These are phyloP conservation scores for Climacteris rufus DNA, from an alignment of 2,113 vertebrate genomes.

Conservation along the genomic window DNA sequence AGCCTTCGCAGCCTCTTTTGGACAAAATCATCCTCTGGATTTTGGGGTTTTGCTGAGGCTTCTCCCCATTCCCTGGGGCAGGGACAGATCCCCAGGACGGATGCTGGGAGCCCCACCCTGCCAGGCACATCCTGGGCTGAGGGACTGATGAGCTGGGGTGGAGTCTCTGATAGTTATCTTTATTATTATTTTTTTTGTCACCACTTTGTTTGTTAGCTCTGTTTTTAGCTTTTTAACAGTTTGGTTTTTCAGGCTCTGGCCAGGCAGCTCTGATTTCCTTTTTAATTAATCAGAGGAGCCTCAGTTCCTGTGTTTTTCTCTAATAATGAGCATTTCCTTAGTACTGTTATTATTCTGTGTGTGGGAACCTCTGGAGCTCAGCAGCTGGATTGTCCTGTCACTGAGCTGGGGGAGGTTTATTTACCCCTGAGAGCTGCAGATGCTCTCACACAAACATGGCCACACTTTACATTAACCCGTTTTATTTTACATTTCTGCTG, in stretches of 20 bases:
- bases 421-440: not conserved
- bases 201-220: not conserved
- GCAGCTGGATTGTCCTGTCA: not conserved
- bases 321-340: not conserved
- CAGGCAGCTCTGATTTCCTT: not conserved
- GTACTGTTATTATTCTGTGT: not conserved
- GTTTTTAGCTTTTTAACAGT: no score
- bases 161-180: not conserved
- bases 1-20: not conserved
- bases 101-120: conserved; percentile 20
- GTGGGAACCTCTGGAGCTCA: not conserved
- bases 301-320: not conserved
- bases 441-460: not conserved
- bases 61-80: not conserved
- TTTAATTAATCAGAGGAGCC: not conserved
- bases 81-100: not conserved
- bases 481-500: not conserved
- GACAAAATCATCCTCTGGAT: not conserved
- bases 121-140: not conserved
- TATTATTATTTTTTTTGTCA: not conserved
- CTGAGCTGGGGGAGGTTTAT: not conserved
- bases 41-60: not conserved
- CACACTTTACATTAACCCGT: not conserved
- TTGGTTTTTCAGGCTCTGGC: no score
- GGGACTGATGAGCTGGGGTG: conserved; percentile 9